phyloP scores from a whole-genome alignment of 2,888 invertebrate genomes.

The Branchipolynoe longqiensis region DNA sequence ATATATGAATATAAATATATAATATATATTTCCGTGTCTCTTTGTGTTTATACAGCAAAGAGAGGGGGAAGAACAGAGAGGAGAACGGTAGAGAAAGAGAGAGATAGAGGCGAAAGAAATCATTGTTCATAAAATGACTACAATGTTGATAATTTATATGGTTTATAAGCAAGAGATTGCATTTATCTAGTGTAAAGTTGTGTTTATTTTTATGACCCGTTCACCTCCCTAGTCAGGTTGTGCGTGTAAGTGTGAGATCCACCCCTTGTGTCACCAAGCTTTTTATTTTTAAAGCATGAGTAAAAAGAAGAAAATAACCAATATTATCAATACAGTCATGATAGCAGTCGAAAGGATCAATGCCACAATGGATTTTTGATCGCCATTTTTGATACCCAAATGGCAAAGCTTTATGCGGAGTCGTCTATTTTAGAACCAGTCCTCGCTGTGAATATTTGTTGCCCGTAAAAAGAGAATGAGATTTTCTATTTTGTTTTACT shows the following conservation, averaged over 20 bases:
- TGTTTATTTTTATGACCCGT: conserved; percentile 56
- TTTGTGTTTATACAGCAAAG: conserved; percentile 50
- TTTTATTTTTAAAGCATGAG: conserved; percentile 29
- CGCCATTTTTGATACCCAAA: background rate
- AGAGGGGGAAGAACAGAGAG: background rate
- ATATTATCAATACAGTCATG: background rate
- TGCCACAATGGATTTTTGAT: background rate
- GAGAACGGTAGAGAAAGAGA: too few relatives aligned
- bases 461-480: too few relatives aligned
- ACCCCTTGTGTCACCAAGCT: conserved; percentile 34
- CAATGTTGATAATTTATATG: conserved; percentile 54
- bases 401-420: too few relatives aligned
- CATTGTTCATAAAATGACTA: conserved; percentile 49
- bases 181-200: conserved; percentile 51
- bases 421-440: too few relatives aligned
- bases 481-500: too few relatives aligned
- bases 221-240: conserved; percentile 51
- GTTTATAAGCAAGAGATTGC: conserved; percentile 54
- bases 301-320: background rate
- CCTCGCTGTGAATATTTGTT: too few relatives aligned
- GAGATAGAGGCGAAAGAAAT: background rate
- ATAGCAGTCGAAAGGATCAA: too few relatives aligned
- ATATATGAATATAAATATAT: conserved; percentile 54
- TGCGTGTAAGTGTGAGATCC: conserved; percentile 47
- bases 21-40: conserved; percentile 52